These are phyloP conservation scores for Halcyon smyrnensis DNA, from an alignment of 2,797 vertebrate genomes.

Conservation along the genomic window DNA sequence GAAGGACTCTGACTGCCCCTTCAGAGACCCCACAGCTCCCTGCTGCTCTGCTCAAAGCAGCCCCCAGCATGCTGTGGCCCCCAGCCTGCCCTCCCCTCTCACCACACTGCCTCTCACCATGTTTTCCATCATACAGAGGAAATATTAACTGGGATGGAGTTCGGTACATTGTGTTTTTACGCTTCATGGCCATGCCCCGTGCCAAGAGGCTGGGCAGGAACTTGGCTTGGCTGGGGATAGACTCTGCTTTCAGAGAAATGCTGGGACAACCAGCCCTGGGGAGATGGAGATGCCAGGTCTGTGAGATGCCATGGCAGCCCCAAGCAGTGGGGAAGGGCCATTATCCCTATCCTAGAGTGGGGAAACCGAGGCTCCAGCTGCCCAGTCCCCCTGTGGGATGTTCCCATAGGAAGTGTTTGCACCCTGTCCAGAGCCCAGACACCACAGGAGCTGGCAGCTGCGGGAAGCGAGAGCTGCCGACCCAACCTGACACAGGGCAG, in stretches of 20 bases:
- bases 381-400: not conserved
- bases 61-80: rapidly evolving
- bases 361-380: not conserved
- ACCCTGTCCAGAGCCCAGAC: not conserved
- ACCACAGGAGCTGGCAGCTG: rapidly evolving
- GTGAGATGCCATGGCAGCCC: not conserved
- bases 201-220: not conserved
- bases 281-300: rapidly evolving
- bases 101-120: not conserved
- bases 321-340: rapidly evolving
- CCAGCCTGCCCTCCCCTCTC: not conserved
- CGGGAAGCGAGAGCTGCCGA: not conserved
- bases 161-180: not conserved
- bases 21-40: not conserved
- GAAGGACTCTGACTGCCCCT: not conserved
- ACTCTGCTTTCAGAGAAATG: not conserved
- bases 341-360: not conserved
- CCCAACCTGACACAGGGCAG: not conserved
- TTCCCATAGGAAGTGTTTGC: not conserved
- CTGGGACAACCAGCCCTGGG: rapidly evolving
- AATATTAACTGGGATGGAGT: not conserved
- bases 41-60: not conserved
- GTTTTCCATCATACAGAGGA: not conserved
- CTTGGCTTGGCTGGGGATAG: not conserved
- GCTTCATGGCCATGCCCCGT: not conserved